Conservation (phyloP, 1,140 invertebrate species). For the Drosophila tristis region DNA sequence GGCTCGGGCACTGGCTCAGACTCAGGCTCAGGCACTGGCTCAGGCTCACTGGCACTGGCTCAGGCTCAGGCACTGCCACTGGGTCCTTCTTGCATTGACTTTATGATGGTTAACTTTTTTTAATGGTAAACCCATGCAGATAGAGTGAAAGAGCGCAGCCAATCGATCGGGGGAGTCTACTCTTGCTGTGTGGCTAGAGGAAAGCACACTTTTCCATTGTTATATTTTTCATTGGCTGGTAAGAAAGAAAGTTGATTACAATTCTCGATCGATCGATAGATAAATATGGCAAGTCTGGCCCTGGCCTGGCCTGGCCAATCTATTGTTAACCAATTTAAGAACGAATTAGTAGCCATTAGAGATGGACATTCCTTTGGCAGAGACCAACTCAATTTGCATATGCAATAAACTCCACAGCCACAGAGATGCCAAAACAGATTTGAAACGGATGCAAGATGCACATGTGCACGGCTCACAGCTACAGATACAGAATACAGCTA, state of each 20-base stretch:
- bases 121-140: slow-evolving; percentile 34
- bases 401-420: slow-evolving; percentile 22
- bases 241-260: slow-evolving; percentile 59
- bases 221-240: slow-evolving; percentile 12
- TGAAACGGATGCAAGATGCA: slow-evolving; percentile 56
- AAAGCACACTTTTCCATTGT: slow-evolving; percentile 52
- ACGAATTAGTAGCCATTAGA: slow-evolving; percentile 36
- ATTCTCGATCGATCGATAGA: slow-evolving; percentile 17
- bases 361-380: slow-evolving; percentile 13
- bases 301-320: slow-evolving; percentile 5
- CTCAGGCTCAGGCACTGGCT: neutral
- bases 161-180: neutral
- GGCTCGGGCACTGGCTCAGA: too few species aligned
- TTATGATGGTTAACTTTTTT: slow-evolving; percentile 60
- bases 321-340: slow-evolving; percentile 49
- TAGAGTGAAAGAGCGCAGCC: slow-evolving; percentile 1
- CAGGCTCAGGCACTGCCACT: neutral
- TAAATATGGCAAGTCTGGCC: slow-evolving; percentile 27
- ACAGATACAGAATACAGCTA: slow-evolving; percentile 26
- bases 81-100: slow-evolving; percentile 15
- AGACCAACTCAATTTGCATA: slow-evolving; percentile 11
- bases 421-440: slow-evolving; percentile 49
- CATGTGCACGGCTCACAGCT: slow-evolving; percentile 33
- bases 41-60: slow-evolving; percentile 6
- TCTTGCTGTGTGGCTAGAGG: neutral